phyloP scores from a whole-genome alignment of 1,140 invertebrate genomes.

The Leptestheria dahalacensis region DNA sequence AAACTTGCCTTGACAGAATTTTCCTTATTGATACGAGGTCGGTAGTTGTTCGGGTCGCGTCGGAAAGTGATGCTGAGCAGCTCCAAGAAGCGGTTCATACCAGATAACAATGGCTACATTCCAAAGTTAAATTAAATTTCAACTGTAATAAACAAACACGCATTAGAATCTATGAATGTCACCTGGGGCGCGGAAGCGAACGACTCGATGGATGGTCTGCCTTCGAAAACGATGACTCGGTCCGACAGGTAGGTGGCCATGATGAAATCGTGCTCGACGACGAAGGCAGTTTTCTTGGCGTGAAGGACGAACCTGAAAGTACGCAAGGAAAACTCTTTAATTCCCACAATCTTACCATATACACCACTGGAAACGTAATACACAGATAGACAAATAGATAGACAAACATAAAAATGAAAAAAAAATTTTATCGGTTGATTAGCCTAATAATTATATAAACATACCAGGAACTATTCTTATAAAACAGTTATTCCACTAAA shows the following conservation, averaged over 20 bases:
- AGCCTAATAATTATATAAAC: too few species aligned
- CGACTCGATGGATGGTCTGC: constrained; percentile 71
- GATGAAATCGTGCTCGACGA: constrained; percentile 99
- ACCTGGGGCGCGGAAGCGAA: constrained; percentile 84
- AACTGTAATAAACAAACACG: too few species aligned
- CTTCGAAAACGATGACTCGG: constrained; percentile 97
- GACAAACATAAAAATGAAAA: too few species aligned
- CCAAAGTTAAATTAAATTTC: neutral
- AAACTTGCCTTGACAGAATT: constrained; percentile 75
- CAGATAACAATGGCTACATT: constrained; percentile 54
- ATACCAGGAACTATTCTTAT: too few species aligned
- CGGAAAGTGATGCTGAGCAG: constrained; percentile 96
- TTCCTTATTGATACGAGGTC: constrained; percentile 94
- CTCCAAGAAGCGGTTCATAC: constrained; percentile 96
- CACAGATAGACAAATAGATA: too few species aligned
- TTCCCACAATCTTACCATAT: too few species aligned
- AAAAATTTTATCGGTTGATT: neutral
- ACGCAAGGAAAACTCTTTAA: constrained; percentile 8
- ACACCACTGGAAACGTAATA: too few species aligned
- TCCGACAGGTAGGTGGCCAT: constrained; percentile 99
- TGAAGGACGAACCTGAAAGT: constrained; percentile 85
- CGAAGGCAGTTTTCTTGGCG: constrained; percentile 97
- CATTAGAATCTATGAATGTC: too few species aligned
- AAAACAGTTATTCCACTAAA: too few species aligned
- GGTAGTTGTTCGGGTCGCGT: constrained; percentile 94